These are phyloP conservation scores for Mesaphorura yosii DNA, from an alignment of 1,140 invertebrate species.

Conservation along the genomic window DNA sequence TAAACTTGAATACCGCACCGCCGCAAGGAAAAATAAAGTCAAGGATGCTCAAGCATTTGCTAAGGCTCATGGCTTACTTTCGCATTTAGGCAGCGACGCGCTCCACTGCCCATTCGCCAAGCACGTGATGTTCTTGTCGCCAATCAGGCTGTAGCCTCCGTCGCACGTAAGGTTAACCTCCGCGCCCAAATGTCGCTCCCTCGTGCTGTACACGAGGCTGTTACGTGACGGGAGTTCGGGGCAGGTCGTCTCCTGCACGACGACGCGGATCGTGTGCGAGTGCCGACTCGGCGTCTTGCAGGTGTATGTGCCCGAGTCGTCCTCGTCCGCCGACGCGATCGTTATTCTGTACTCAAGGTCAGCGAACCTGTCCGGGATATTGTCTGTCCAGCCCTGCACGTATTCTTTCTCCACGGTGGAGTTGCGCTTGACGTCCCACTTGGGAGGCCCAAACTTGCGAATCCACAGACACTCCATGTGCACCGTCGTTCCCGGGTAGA, in stretches of 20 bases:
- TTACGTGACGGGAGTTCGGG: conserved; percentile 52
- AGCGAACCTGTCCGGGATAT: conserved; percentile 60
- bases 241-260: conserved; percentile 61
- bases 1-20: not conserved
- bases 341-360: conserved; percentile 67
- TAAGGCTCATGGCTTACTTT: conserved; percentile 47
- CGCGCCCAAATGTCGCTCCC: conserved; percentile 59
- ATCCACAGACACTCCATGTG: conserved; percentile 81
- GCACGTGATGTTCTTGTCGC: conserved; percentile 56
- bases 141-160: conserved; percentile 69
- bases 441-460: conserved; percentile 64
- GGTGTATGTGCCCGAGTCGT: conserved; percentile 67
- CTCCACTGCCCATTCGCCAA: conserved; percentile 74
- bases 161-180: conserved; percentile 60
- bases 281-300: conserved; percentile 69
- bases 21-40: too few species aligned
- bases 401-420: not conserved
- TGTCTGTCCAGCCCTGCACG: conserved; percentile 54
- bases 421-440: conserved; percentile 61
- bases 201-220: conserved; percentile 55
- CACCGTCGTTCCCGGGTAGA: conserved; percentile 68
- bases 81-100: conserved; percentile 61
- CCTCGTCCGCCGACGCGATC: conserved; percentile 60
- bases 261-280: conserved; percentile 62
- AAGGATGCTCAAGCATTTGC: too few species aligned